Base-by-base conservation (phyloP, 2,888 invertebrate species). In the Drosophila cyrtoloma region DNA sequence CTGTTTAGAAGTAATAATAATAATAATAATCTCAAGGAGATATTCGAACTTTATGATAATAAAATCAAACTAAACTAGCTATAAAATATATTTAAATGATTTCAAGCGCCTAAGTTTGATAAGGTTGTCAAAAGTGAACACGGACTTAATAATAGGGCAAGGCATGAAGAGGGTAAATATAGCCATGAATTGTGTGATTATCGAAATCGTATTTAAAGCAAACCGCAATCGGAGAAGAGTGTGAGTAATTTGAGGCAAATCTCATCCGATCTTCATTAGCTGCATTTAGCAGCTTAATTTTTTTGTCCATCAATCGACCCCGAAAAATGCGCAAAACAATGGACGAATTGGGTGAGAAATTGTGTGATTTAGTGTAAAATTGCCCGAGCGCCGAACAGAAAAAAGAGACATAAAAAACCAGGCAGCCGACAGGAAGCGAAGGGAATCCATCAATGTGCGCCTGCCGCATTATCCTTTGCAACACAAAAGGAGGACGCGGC, bases 291-390 rank as follows among this genome's bases (percentile, higher is more conserved):
- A 44, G 81, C 62, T 81, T 81, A 81, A 52, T 56, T 62, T 71
- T 60, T 64, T 53, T 59, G 60, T 51, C 56, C 69, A 67, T 53
- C 76, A 35, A 35, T 35, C 26, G 67, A 79, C 81, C 80, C 82
- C 44, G 58, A 70, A 78, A 76, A 76, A 42, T 70, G 73, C 9
- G 44, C 26, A 22, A 59, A 75, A 83, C 77, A 84, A 84, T 61
- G 9, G 58, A 16, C 32, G 58, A 79, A 81, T 79, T 80, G 84
- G 82, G 87, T 79, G 84, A 79, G 75, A 86, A 84, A 86, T 86
- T 86, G 82, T 63, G 75, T 52, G 87, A 86, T 86, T 86, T 87
- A 77, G 87, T 86, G 86, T 82, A 79, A 87, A 86, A 86, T 87
- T 86, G 82, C 78, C 53, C 5, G n/a, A 47, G 61, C 50, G 26